Percentiles rank a stretch among this genome's conserved stretches.
phyloP scores from a whole-genome alignment of 2,113 vertebrate genomes.

The Ceuthmochares aereus region DNA sequence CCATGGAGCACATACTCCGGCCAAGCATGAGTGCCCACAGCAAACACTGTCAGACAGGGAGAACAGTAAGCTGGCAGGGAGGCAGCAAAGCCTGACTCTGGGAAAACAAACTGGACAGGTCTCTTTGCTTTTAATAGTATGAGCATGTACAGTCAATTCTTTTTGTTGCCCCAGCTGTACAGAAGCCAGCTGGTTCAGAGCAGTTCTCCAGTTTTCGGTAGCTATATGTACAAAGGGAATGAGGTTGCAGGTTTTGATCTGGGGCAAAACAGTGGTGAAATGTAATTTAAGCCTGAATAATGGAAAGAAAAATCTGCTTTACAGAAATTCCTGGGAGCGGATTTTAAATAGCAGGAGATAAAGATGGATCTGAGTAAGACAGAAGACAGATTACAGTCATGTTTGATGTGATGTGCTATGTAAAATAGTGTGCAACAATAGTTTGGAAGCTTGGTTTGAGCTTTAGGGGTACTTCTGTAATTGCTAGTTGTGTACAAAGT shows the following conservation, averaged over 20 bases:
- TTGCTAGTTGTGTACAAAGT: neutral
- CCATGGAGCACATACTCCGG: neutral
- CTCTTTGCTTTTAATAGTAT: neutral
- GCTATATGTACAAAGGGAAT: neutral
- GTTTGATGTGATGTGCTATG: neutral
- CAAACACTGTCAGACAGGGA: neutral
- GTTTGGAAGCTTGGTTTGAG: neutral
- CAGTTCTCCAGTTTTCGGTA: neutral
- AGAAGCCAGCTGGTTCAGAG: neutral
- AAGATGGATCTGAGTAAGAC: neutral
- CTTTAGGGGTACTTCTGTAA: neutral
- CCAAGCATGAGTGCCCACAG: neutral
- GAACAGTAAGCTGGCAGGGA: neutral
- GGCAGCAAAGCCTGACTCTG: neutral
- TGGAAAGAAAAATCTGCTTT: neutral
- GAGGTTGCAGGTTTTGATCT: neutral
- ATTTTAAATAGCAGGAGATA: neutral
- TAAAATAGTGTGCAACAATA: neutral
- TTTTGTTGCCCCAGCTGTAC: neutral
- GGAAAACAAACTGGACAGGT: neutral
- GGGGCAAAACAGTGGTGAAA: neutral
- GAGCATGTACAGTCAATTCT: fast-evolving
- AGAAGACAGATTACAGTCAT: neutral
- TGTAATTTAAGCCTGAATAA: neutral
- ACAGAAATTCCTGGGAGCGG: neutral